A percentile compares a stretch with the other conserved stretches of the same genome.
Evolutionary conservation across 2,113 vertebrate genomes (phyloP).

Genomic region (Hydrolagus affinis): DNA sequence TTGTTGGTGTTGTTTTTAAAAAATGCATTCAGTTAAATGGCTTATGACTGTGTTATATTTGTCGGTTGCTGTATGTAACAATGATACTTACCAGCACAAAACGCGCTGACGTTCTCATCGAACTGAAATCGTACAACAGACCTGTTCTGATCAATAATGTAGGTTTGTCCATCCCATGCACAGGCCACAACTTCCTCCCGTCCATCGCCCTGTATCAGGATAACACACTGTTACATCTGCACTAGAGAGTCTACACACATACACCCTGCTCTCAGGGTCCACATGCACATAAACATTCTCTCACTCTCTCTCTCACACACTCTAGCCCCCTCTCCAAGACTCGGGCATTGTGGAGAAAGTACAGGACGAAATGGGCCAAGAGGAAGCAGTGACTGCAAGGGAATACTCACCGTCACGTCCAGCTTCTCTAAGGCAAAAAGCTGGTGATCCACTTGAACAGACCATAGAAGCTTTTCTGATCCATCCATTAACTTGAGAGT

Average conservation of each 20-base stretch:
- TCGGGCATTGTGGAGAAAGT: no score
- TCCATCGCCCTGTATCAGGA: conserved; percentile 69
- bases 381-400: not conserved
- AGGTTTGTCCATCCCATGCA: conserved; percentile 95
- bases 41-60: not conserved
- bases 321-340: no score
- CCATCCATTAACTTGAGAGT: conserved; percentile 91
- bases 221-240: no score
- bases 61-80: not conserved
- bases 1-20: conserved; percentile 78
- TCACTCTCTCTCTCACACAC: no score
- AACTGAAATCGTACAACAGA: conserved; percentile 91
- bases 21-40: no score
- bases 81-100: conserved; percentile 76
- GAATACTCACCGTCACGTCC: conserved; percentile 79
- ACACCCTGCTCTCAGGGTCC: no score
- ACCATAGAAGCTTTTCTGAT: conserved; percentile 86
- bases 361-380: no score
- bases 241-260: no score
- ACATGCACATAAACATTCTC: no score
- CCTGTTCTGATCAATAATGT: conserved; percentile 89
- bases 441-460: conserved; percentile 94
- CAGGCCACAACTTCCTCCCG: conserved; percentile 92
- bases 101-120: conserved; percentile 92
- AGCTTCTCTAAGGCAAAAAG: conserved; percentile 91